Evolutionary conservation across 2,888 invertebrate species (phyloP).

Genomic region (Diabrotica balteata): DNA sequence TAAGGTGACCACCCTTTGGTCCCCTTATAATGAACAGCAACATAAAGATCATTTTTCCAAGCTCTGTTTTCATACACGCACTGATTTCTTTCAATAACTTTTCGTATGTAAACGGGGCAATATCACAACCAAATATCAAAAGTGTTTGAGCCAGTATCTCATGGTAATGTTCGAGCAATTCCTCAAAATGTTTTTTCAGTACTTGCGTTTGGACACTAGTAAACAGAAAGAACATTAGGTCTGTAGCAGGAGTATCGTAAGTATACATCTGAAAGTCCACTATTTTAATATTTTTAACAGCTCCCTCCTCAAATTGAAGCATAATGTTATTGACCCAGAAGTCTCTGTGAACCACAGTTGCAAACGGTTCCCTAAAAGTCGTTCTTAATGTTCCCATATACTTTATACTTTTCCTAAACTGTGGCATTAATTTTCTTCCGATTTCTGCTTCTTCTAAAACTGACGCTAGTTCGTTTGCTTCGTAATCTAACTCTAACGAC

Average conservation of each 20-base stretch:
- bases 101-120: slow-evolving; percentile 15
- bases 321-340: slow-evolving; percentile 68
- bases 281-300: slow-evolving; percentile 37
- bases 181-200: slow-evolving; percentile 9
- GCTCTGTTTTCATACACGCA: background rate
- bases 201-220: slow-evolving; percentile 39
- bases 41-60: slow-evolving; percentile 16
- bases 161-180: slow-evolving; percentile 13
- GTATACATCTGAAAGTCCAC: slow-evolving; percentile 45
- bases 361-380: slow-evolving; percentile 58
- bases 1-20: slow-evolving; percentile 21
- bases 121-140: slow-evolving; percentile 6
- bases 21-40: slow-evolving; percentile 45
- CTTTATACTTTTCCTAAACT: slow-evolving; percentile 1
- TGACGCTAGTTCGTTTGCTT: background rate
- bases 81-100: slow-evolving; percentile 20
- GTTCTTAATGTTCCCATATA: background rate
- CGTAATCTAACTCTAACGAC: background rate
- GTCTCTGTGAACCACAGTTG: slow-evolving; percentile 64
- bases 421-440: background rate
- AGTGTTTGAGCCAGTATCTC: slow-evolving; percentile 16
- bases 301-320: slow-evolving; percentile 54
- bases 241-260: slow-evolving; percentile 39
- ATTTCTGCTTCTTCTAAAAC: slow-evolving; percentile 8
- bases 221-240: slow-evolving; percentile 45